These are phyloP conservation scores for Alaudala cheleensis DNA, from an alignment of 2,113 vertebrate genomes.

Conservation along the genomic window DNA sequence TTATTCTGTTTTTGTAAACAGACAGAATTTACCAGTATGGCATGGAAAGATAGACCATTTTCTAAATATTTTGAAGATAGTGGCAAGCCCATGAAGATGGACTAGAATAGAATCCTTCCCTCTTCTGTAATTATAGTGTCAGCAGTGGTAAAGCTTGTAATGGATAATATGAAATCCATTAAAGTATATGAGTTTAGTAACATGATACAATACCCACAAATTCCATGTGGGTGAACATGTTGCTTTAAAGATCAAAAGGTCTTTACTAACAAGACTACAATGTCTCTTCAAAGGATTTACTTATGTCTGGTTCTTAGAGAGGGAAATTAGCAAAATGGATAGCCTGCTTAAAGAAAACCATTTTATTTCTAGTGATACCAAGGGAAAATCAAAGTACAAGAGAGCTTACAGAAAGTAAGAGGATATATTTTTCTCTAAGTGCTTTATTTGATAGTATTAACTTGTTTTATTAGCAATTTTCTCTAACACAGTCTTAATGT, in stretches of 20 bases:
- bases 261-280: background rate
- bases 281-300: conserved; percentile 24
- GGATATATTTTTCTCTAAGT: conserved; percentile 35
- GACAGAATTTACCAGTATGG: background rate
- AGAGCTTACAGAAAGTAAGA: conserved; percentile 13
- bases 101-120: background rate
- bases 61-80: background rate
- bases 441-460: conserved; percentile 52
- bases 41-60: background rate
- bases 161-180: background rate
- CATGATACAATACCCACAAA: conserved; percentile 11
- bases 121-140: background rate
- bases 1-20: background rate
- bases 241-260: conserved; percentile 40
- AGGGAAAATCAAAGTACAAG: conserved; percentile 42
- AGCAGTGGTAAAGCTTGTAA: background rate
- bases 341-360: conserved; percentile 20
- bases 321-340: conserved; percentile 41
- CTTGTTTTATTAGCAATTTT: conserved; percentile 62
- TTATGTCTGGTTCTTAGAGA: background rate
- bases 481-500: conserved; percentile 50
- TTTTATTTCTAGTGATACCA: conserved; percentile 36
- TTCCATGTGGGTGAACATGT: background rate
- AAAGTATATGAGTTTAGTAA: conserved; percentile 33
- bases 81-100: background rate